Percentiles rank a stretch among this genome's conserved stretches.
phyloP scores from a whole-genome alignment of 2,113 vertebrate genomes.

The Sapayoa aenigma region DNA sequence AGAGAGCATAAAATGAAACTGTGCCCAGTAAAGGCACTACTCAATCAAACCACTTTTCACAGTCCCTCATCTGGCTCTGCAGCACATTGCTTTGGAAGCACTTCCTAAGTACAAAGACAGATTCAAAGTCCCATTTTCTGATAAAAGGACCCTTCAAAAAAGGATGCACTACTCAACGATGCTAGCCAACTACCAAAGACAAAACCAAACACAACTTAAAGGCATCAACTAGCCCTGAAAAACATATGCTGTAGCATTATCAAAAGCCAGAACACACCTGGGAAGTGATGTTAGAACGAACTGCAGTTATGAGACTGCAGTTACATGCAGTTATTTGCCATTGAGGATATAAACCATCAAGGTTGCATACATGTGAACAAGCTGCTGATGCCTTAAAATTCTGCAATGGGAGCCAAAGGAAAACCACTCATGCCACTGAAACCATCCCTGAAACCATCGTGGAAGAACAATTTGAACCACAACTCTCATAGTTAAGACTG shows the following conservation, averaged over 20 bases:
- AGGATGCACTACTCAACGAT: not conserved
- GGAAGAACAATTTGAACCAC: not conserved
- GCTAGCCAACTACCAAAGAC: not conserved
- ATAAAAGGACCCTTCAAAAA: not conserved
- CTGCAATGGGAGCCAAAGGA: not conserved
- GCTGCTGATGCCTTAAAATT: not conserved
- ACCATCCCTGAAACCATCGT: not conserved
- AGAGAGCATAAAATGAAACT: not conserved
- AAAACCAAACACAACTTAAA: not conserved
- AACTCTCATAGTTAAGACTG: not conserved
- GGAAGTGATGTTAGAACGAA: not conserved
- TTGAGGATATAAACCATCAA: not conserved
- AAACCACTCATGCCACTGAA: not conserved
- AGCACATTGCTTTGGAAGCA: not conserved
- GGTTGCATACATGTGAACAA: not conserved
- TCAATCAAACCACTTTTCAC: not conserved
- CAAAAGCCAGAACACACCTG: not conserved
- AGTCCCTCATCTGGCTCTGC: not conserved
- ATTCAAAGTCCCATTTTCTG: not conserved
- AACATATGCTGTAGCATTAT: not conserved
- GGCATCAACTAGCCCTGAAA: not conserved
- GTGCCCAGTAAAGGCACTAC: not conserved
- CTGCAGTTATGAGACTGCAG: not conserved
- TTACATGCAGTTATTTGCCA: not conserved
- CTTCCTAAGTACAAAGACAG: not conserved